Base-by-base conservation (phyloP, 2,797 vertebrate species). In the Molossus molossus region DNA sequence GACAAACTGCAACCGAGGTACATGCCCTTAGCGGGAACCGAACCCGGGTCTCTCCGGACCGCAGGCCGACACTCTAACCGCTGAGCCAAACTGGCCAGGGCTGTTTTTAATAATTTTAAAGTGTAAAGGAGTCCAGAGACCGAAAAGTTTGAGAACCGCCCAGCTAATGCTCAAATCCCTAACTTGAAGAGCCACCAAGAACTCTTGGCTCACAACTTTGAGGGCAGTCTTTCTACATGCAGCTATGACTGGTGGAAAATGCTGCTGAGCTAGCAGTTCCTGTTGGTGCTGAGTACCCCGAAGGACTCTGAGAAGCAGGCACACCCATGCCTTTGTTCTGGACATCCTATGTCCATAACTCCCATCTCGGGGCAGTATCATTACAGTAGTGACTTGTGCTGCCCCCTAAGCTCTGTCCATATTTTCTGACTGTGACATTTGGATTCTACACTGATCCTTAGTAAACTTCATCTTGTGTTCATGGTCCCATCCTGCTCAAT, bases 391-490 rank as follows among this genome's bases (percentile, higher is more conserved):
- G n/a, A 67, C 11, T 50, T 29, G 10, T 60, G 40, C 45, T 84
- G 25, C 8, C 85, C 21, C 37, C 48, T 84, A 65, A 92, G 40
- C 55, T 53, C 53, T 92, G 23, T 18, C 77, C 18, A 12, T 48
- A 21, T 80, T 70, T 70, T 73, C 57, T 53, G 12, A 91, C 33
- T 77, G 21, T 1, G 82, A 9, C 15, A n/a, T 48, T 70, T 57
- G 27, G 8, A 90, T 65, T 69, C 85, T 70, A 87, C 11, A 89
- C 2, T 57, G 69, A 82, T 87, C 23, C 55, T 90, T 23, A 88
- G 55, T 60, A 67, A 95, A 94, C 37, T 72, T 80, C 50, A 87
- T 62, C 73, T 85, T 70, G 25, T 69, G 40, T 85, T 90, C 83
- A 55, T 57, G 58, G 60, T 62, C 25, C 29, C 48, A 65, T 48